Base-by-base conservation (phyloP, 92 coral and sea anemone species). In the Plumapathes pennacea region DNA sequence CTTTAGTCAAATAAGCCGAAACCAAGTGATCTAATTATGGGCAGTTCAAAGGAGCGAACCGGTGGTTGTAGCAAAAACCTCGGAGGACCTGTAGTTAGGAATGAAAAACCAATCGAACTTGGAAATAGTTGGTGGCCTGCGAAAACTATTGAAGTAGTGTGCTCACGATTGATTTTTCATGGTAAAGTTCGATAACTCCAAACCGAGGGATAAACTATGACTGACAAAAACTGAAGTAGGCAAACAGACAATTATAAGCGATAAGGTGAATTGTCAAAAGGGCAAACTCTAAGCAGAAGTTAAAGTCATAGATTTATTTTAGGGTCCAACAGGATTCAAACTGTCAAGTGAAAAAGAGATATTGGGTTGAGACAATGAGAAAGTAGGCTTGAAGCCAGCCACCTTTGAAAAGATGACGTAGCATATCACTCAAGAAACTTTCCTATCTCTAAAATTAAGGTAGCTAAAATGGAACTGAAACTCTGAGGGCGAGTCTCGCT, bases 351-450 rank as follows among this genome's bases (percentile, higher is more conserved):
- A 60, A 51, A 67, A 77, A 77, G 77, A 57, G 77, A 53, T 67
- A 57, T 77, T 45, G 71, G 49, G 33, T 60, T 80, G 73, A 81
- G 77, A 81, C 82, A 81, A 81, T 57, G 71, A 73, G 44, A 73
- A 81, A 81, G 87, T 81, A 60, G 88, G 88, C 88, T 81, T 67
- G 83, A 82, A 81, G 58, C 70, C 88, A 81, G 88, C 88, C 88
- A 81, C 45, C 88, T 81, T 61, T 64, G 62, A 61, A n/a, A 52
- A 64, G 88, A 81, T 50, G 67, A 81, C 88, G 88, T 81, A 81
- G 33, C 19, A 81, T 82, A 69, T 78, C 85, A 78, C 85, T 78
- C 72, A 78, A 78, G 52, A 62, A 78, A 62, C 47, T 78, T 53
- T 51, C 36, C 29, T 44, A 78, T 54, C 67, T 54, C 67, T 60